Evolutionary conservation across 2,888 invertebrate genomes (phyloP), one percentile per base, ranked within the genome.

Genomic region (Cylloceria caligata): DNA sequence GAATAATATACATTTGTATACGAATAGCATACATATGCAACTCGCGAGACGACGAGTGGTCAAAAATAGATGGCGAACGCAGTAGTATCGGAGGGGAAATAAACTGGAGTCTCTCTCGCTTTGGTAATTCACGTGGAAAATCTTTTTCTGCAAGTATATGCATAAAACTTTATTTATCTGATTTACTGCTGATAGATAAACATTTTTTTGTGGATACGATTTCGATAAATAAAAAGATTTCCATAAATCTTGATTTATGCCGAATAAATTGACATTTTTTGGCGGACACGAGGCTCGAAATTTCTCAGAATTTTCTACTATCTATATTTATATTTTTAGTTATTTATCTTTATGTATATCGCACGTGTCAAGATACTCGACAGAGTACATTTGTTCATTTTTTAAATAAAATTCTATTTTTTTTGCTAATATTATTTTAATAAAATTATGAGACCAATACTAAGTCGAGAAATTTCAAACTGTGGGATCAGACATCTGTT

Each of bases 61-160:
- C 36, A 39, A 75, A 80, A 80, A 75, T 80, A 80, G 75, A 80
- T 75, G 45, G 36, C 27, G 47, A 79, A 67, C 49, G 57, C 42
- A 11, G 19, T 52, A 39, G 27, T 62, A 67, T 67, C 39, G 45
- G 6, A 34, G 52, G 7, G 9, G 62, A 80, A 64, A 68, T 52
- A 64, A 74, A 72, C 60, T 11, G 6, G 39, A 42, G 57, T 55
- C 24, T 11, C 45, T 45, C 60, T 30, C 6, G 47, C 49, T 19
- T 73, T 19, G 5, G 16, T 13, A 3, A 52, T 55, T 13, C 16
- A 19, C 60, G 52, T 21, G 52, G 49, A 45, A 11, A 34, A n/a
- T 13, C 19, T 57, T 9, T 34, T 27, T 24, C 30, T 21, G 11
- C 57, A 21, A 34, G 36, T 52, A 64, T 55, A 36, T 19, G 42